phyloP scores from a whole-genome alignment of 2,888 invertebrate species.

The Callyntrura guangdongensis region DNA sequence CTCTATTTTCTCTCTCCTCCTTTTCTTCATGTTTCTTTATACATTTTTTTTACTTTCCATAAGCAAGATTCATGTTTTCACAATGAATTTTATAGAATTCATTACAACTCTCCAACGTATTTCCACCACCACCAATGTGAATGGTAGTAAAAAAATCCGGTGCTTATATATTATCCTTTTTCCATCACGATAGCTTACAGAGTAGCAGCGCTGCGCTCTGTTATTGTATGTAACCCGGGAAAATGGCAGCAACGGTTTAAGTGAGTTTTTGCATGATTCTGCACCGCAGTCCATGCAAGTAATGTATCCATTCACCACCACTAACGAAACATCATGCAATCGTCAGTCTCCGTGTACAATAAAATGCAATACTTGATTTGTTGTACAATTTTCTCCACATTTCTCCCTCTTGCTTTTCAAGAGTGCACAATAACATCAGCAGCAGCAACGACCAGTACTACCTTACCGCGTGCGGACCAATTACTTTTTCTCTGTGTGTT shows the following conservation, averaged over 20 bases:
- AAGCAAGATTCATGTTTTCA: constrained; percentile 44
- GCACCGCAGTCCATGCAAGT: constrained; percentile 73
- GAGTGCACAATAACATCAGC: neutral
- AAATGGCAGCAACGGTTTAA: constrained; percentile 45
- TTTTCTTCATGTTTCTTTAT: neutral
- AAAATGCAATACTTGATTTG: constrained; percentile 68
- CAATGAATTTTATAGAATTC: constrained; percentile 67
- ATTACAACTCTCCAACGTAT: constrained; percentile 67
- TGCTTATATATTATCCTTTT: constrained; percentile 30
- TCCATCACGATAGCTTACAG: constrained; percentile 12
- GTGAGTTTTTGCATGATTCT: constrained; percentile 77
- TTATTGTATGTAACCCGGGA: neutral
- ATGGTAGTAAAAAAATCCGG: constrained; percentile 46
- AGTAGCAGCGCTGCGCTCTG: neutral
- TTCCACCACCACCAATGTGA: constrained; percentile 44
- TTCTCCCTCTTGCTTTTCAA: neutral
- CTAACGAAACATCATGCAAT: constrained; percentile 34
- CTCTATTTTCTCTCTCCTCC: neutral
- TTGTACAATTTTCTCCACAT: constrained; percentile 43
- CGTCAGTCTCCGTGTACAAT: constrained; percentile 21
- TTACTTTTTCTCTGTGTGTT: neutral
- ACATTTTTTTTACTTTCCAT: neutral
- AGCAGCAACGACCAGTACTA: neutral
- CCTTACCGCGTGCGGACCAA: constrained; percentile 19
- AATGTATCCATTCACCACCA: constrained; percentile 55